Percentiles rank a stretch among this genome's conserved stretches.
These are phyloP conservation scores for Xyrichtys novacula DNA, from an alignment of 2,797 vertebrate genomes.

Conservation along the genomic window DNA sequence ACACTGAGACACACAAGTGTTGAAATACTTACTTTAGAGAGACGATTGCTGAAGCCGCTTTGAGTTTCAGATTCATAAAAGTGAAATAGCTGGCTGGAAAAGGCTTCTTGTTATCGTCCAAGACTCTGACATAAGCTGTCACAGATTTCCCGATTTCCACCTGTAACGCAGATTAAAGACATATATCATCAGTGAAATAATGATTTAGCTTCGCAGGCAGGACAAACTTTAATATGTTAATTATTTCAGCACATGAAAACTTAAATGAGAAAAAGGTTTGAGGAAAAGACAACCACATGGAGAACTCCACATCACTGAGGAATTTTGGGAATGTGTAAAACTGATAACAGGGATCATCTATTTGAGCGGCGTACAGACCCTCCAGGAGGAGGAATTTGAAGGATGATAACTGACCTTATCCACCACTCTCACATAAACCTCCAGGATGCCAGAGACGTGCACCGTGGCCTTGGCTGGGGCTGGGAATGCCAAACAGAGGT, in stretches of 20 bases:
- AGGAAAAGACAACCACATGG: constrained; percentile 21
- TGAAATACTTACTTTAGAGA: constrained; percentile 89
- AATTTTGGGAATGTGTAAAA: constrained; percentile 36
- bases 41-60: constrained; percentile 89
- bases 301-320: constrained; percentile 9
- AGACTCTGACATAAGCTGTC: constrained; percentile 91
- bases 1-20: background rate
- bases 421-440: constrained; percentile 92
- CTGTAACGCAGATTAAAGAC: constrained; percentile 78
- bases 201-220: constrained; percentile 32
- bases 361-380: constrained; percentile 3
- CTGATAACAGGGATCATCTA: constrained; percentile 42
- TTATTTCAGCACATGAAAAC: constrained; percentile 28
- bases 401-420: constrained; percentile 92
- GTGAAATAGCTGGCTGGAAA: constrained; percentile 91
- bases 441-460: constrained; percentile 92
- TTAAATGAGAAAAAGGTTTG: constrained; percentile 4
- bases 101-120: constrained; percentile 92
- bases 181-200: constrained; percentile 25
- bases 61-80: constrained; percentile 93
- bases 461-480: constrained; percentile 84
- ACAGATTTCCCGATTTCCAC: constrained; percentile 97
- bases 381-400: constrained; percentile 17
- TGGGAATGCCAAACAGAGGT: constrained; percentile 86
- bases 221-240: constrained; percentile 18